Percentiles rank a stretch among this genome's conserved stretches.
Conservation (phyloP, 2,888 invertebrate species). For the Trimorus sp. region DNA sequence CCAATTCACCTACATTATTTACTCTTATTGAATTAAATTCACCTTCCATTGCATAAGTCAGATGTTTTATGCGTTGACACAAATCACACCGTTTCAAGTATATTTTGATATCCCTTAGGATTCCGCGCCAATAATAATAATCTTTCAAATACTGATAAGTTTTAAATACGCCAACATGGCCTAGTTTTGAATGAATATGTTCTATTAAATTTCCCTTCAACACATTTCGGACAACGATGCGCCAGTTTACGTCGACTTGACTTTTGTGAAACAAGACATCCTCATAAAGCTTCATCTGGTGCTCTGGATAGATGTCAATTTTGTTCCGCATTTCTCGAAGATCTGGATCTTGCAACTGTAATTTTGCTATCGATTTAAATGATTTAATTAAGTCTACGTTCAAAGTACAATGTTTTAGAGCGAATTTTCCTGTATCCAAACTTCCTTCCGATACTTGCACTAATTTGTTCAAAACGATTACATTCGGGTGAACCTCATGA, state of each 20-base stretch:
- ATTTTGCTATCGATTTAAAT: background rate
- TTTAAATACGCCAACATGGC: constrained; percentile 21
- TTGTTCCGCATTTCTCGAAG: background rate
- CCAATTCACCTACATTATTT: constrained; percentile 17
- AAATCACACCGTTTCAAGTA: constrained; percentile 22
- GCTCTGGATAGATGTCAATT: background rate
- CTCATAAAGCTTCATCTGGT: background rate
- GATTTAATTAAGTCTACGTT: background rate
- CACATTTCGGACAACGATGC: background rate
- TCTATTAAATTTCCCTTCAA: background rate
- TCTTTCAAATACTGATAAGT: background rate
- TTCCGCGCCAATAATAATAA: constrained; percentile 25
- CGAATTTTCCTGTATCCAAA: background rate
- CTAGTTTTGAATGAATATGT: constrained; percentile 19
- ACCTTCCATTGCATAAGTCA: constrained; percentile 34
- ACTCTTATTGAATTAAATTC: constrained; percentile 1
- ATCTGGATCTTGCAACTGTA: background rate
- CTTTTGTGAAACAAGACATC: constrained; percentile 19
- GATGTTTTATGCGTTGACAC: constrained; percentile 25
- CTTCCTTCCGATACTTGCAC: too few species aligned
- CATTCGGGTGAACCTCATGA: too few species aligned
- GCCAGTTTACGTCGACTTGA: constrained; percentile 4
- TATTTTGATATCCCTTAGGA: constrained; percentile 5
- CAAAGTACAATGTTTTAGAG: background rate
- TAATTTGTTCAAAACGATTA: too few species aligned